Evolutionary conservation across 2,113 vertebrate genomes (phyloP), one percentile per base, ranked within the genome.

Genomic region (Budorcas taxicolor): DNA sequence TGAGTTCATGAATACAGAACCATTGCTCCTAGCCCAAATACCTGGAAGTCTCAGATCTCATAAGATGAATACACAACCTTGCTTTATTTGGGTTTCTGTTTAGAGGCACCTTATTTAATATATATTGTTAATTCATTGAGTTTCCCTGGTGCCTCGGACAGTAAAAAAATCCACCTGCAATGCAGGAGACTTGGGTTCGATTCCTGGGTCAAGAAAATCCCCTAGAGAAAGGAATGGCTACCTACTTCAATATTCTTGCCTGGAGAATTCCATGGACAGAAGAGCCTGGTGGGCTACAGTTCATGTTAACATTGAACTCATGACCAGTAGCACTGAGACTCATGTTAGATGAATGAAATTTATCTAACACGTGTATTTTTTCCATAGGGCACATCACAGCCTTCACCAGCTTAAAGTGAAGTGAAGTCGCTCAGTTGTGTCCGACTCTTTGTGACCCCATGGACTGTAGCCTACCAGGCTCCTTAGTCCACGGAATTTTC

Each of bases 121-220:
- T 43, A 12, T 52, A 29, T 36, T 33, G 3, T 53, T 91, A 57
- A 36, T 55, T 80, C 9, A 31, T 33, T 36, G n/a, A 71, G n/a
- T 71, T 71, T 71, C 64, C 64, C 64, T 71, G 9, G 9, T 71
- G 64, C n/a, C 64, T 71, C 0, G 0, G 64, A 71, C n/a, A 71
- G 9, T 21, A 45, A 36, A 36, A 71, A 36, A 11, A 36, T 21
- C 64, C 0, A 2, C n/a, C 17, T 71, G 64, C n/a, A 71, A 21
- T 36, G 17, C n/a, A 36, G 4, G n/a, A 21, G n/a, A 36, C n/a
- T 8, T 71, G 19, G n/a, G n/a, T 36, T 23, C 0, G 0, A 36
- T 23, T 36, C n/a, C 67, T 71, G n/a, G 17, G 9, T 36, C 19
- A 40, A 12, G n/a, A 36, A 71, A 23, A 71, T 36, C 19, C 67